Evolutionary conservation across 2,113 vertebrate species (phyloP), one percentile per base, ranked within the genome.

Genomic region (Coptodon bakossiorum): DNA sequence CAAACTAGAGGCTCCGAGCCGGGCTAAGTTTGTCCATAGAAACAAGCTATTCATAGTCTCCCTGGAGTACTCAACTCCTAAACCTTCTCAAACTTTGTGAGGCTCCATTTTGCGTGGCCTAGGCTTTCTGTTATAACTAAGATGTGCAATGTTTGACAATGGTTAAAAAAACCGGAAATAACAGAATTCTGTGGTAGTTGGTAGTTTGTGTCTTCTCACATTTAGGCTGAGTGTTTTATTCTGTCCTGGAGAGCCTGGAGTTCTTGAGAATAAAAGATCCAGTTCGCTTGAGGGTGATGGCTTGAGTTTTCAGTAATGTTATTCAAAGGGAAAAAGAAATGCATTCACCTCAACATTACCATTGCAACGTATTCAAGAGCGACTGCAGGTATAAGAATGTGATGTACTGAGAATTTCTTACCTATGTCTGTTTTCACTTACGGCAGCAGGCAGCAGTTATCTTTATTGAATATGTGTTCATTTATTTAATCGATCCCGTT

Each of bases 1-100:
- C 87, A 89, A 94, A 91, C 86, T 85, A 78, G 90, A 88, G 78
- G 34, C 91, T 88, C 56, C 71, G 88, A 92, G 88, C 82, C 27
- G 83, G 86, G 94, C 94, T 97, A 96, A 96, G 95, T 96, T 93
- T 88, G 91, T 93, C 93, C 96, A 90, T 86, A 95, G 96, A 95
- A 95, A 96, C 96, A 92, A 91, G 94, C 96, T 97, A 96, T 97
- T 96, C 96, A 96, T 97, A 97, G 96, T 94, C 90, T 79, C 53
- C 17, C 87, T 57, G 87, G 76, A 85, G 82, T 79, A 89, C 89
- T 80, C 29, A 11, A 43, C 89, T 45, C 86, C 88, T 57, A 82
- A 90, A 95, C 82, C 83, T 91, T 83, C 53, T 86, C 84, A 86
- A 85, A 91, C 84, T 93, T 85, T 85, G 57, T 36, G 71, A 82